These are phyloP conservation scores for Cossypha dichroa DNA, from an alignment of 2,797 vertebrate genomes.

Conservation along the genomic window DNA sequence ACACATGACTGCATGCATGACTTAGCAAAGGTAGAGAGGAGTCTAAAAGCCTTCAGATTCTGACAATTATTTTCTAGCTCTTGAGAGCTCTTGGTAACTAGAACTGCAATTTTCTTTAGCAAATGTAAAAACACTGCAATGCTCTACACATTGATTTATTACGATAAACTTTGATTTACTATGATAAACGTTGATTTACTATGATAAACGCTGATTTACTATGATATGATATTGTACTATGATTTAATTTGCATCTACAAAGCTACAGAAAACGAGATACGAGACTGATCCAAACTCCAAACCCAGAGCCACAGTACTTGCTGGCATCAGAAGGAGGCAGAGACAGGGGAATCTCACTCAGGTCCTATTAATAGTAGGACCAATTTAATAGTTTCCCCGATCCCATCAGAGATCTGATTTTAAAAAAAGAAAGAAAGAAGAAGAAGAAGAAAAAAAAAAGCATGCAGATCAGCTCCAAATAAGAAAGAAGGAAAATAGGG, in stretches of 20 bases:
- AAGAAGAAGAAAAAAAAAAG: neutral
- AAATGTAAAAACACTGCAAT: neutral
- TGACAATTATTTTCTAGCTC: neutral
- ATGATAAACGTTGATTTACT: no score
- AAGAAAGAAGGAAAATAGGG: neutral
- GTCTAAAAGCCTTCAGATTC: neutral
- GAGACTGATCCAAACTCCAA: neutral
- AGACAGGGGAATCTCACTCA: neutral
- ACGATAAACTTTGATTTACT: no score
- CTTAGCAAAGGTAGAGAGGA: neutral
- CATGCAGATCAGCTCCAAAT: neutral
- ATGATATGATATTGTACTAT: neutral
- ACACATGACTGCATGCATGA: neutral
- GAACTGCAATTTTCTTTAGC: neutral
- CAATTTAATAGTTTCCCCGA: neutral
- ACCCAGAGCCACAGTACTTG: neutral
- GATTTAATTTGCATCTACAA: neutral
- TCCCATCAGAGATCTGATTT: neutral
- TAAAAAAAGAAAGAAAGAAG: fast-evolving
- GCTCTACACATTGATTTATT: neutral
- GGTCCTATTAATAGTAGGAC: neutral
- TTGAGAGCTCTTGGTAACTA: neutral
- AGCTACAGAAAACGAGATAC: neutral
- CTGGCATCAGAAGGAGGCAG: neutral
- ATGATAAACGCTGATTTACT: no score